A percentile compares a stretch with the other conserved stretches of the same genome.
Evolutionary conservation across 92 coral and sea anemone species (phyloP).

Genomic region (Palythoa heliodiscus): DNA sequence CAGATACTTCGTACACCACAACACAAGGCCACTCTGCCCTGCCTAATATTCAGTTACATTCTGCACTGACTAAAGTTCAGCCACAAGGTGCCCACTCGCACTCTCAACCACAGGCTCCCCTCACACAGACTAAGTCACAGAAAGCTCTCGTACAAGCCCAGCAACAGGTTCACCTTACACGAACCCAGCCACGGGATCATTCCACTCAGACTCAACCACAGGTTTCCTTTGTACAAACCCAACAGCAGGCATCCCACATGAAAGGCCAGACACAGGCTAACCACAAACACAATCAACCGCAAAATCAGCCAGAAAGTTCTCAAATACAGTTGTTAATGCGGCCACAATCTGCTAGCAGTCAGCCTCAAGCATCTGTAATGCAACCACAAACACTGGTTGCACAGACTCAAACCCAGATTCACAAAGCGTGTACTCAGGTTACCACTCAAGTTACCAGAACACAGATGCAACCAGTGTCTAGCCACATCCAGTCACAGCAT

Average conservation of each 20-base stretch:
- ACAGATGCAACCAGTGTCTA: constrained; percentile 6
- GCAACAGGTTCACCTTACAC: constrained; percentile 21
- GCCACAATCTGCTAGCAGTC: not conserved
- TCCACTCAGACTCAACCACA: not conserved
- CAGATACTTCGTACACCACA: not conserved
- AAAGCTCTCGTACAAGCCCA: not conserved
- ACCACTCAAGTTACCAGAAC: not conserved
- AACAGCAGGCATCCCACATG: not conserved
- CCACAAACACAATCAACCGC: not conserved
- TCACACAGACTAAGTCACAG: constrained; percentile 5
- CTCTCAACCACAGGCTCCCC: not conserved
- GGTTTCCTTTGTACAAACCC: not conserved
- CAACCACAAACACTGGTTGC: constrained; percentile 30
- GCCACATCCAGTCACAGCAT: not conserved
- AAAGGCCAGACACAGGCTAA: not conserved
- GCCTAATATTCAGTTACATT: constrained; percentile 27
- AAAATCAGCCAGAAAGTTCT: not conserved
- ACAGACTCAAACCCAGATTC: constrained; percentile 27
- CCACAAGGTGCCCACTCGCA: not conserved
- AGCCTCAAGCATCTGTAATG: constrained; percentile 16
- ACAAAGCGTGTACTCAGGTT: constrained; percentile 43
- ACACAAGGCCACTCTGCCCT: constrained; percentile 31
- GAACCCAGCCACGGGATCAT: not conserved
- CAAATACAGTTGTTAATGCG: not conserved
- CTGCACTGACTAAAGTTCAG: constrained; percentile 47